These are phyloP conservation scores for Amia ocellicauda DNA, from an alignment of 2,113 vertebrate genomes.

Conservation along the genomic window DNA sequence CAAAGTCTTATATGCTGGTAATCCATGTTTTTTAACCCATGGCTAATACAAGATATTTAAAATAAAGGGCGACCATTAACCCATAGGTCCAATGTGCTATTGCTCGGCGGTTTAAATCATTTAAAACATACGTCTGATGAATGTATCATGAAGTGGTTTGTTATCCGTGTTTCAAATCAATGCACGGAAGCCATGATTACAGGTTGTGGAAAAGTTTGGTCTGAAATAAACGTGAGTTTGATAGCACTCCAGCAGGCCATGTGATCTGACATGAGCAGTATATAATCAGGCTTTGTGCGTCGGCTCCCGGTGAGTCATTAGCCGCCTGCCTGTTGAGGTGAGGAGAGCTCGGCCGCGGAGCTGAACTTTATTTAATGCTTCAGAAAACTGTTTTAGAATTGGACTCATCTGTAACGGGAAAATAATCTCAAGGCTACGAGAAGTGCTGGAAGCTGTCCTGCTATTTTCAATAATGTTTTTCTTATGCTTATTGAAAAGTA, in stretches of 20 bases:
- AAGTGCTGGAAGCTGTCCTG: constrained; percentile 19
- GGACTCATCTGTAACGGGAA: constrained; percentile 44
- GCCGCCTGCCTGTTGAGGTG: constrained; percentile 37
- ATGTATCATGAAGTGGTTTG: no score
- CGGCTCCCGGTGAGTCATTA: constrained; percentile 37
- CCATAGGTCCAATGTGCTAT: no score
- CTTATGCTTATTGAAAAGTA: no score
- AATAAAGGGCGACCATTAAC: no score
- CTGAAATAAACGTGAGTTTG: constrained; percentile 6
- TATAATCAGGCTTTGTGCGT: constrained; percentile 12
- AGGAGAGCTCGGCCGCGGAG: constrained; percentile 32
- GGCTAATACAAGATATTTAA: no score
- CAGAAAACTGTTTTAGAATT: constrained; percentile 42
- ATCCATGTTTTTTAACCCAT: no score
- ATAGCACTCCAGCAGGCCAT: constrained; percentile 6
- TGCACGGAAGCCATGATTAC: no score
- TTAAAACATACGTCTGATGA: no score
- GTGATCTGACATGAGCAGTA: constrained; percentile 10
- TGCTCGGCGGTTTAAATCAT: no score
- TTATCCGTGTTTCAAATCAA: no score
- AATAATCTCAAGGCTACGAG: constrained; percentile 41
- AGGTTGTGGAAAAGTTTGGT: background rate
- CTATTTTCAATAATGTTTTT: no score
- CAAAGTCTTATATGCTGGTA: no score
- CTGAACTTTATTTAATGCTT: constrained; percentile 54